Evolutionary conservation across 2,888 invertebrate species (phyloP).

Genomic region (Tenthredo notha): DNA sequence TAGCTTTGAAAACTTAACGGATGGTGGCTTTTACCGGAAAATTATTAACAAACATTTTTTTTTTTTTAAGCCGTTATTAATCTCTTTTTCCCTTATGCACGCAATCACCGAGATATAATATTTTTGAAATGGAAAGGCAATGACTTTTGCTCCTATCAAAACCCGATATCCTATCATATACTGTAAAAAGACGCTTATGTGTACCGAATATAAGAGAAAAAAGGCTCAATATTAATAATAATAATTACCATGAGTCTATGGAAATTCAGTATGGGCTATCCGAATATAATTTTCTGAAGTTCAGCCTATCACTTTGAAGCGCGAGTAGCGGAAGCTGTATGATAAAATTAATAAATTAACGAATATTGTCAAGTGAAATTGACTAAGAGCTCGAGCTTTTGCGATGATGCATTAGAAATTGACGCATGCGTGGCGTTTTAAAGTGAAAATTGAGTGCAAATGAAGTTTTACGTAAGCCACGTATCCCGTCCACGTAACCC

Average conservation of each 20-base stretch:
- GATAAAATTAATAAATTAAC: neutral
- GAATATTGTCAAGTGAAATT: slow-evolving; percentile 1
- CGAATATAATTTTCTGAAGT: neutral
- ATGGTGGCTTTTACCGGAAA: neutral
- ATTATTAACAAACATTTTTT: neutral
- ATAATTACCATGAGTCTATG: neutral
- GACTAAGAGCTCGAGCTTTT: neutral
- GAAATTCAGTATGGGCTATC: neutral
- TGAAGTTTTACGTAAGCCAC: neutral
- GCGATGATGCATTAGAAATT: neutral
- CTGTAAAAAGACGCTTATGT: no score
- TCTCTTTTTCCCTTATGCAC: neutral
- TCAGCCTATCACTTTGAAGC: neutral
- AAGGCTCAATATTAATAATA: neutral
- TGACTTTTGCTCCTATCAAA: neutral
- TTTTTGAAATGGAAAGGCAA: neutral
- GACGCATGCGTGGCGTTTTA: neutral
- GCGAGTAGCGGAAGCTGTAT: neutral
- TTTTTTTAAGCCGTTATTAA: neutral
- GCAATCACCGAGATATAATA: neutral
- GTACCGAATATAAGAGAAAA: neutral
- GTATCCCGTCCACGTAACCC: neutral
- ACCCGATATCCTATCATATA: neutral
- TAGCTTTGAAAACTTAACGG: slow-evolving; percentile 14
- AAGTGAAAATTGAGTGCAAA: neutral